Conservation (phyloP, 1,140 invertebrate genomes). For the Eumeta japonica region DNA sequence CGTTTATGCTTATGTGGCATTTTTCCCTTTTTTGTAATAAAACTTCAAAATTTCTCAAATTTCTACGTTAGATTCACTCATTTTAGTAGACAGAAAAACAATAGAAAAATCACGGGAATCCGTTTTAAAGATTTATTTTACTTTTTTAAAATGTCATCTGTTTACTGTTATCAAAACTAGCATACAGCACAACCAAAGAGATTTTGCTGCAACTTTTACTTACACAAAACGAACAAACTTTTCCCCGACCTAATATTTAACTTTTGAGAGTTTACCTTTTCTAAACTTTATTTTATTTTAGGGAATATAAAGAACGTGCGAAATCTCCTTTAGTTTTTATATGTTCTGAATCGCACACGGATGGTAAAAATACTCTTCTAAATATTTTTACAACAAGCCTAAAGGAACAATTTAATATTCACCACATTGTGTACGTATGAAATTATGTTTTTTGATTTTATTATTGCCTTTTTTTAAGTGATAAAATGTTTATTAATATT, state of each 20-base stretch:
- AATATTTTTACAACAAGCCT: conserved; percentile 65
- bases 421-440: conserved; percentile 60
- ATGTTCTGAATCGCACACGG: conserved; percentile 64
- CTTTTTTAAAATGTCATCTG: not conserved
- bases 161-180: conserved; percentile 1
- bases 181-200: no score
- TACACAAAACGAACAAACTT: no score
- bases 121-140: no score
- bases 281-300: conserved; percentile 38
- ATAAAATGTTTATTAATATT: conserved; percentile 2
- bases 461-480: not conserved
- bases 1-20: no score
- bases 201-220: no score
- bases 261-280: conserved; percentile 8
- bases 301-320: conserved; percentile 62
- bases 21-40: no score
- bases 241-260: no score
- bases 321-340: conserved; percentile 71
- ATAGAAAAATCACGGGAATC: no score
- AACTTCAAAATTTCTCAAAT: no score
- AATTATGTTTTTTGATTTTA: conserved; percentile 4
- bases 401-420: conserved; percentile 61
- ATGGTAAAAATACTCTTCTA: conserved; percentile 59
- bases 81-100: no score
- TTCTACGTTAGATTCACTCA: no score